phyloP scores from a whole-genome alignment of 2,113 vertebrate species.

The Chamaea fasciata region DNA sequence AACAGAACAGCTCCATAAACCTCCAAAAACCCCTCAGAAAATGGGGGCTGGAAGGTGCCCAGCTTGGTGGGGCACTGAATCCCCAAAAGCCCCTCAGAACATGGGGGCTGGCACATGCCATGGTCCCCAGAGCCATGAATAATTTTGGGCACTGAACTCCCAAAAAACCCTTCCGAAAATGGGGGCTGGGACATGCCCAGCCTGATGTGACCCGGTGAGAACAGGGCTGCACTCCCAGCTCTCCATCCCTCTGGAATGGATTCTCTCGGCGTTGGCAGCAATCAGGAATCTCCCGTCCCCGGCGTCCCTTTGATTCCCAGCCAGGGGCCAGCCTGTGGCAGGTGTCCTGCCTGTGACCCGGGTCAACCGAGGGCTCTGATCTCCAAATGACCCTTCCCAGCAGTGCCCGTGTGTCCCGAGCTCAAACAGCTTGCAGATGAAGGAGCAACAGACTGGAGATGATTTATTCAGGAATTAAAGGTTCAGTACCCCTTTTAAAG shows the following conservation, averaged over 20 bases:
- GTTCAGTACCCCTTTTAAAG: conserved; percentile 53
- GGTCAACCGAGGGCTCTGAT: conserved; percentile 48
- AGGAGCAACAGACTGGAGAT: conserved; percentile 62
- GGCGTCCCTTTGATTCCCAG: background rate
- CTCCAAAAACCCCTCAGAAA: background rate
- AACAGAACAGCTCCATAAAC: background rate
- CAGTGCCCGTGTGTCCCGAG: background rate
- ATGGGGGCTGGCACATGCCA: accelerated
- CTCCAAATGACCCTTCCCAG: conserved; percentile 48
- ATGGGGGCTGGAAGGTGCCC: too few relatives aligned
- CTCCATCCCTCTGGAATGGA: background rate
- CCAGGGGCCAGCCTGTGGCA: conserved; percentile 11
- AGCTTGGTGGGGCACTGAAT: too few relatives aligned
- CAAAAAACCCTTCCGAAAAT: background rate
- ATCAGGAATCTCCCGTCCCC: background rate
- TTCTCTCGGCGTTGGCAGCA: background rate
- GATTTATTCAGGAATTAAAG: conserved; percentile 68
- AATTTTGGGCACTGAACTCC: background rate
- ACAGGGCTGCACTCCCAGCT: background rate
- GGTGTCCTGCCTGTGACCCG: conserved; percentile 59
- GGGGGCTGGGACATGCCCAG: accelerated
- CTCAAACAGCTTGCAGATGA: conserved; percentile 67
- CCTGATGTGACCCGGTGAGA: background rate
- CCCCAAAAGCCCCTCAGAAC: too few relatives aligned
- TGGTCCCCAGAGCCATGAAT: too few relatives aligned